A percentile compares a stretch with the other conserved stretches of the same genome.
These are phyloP conservation scores for Leptogaster cylindrica DNA, from an alignment of 2,888 invertebrate genomes.

Conservation along the genomic window DNA sequence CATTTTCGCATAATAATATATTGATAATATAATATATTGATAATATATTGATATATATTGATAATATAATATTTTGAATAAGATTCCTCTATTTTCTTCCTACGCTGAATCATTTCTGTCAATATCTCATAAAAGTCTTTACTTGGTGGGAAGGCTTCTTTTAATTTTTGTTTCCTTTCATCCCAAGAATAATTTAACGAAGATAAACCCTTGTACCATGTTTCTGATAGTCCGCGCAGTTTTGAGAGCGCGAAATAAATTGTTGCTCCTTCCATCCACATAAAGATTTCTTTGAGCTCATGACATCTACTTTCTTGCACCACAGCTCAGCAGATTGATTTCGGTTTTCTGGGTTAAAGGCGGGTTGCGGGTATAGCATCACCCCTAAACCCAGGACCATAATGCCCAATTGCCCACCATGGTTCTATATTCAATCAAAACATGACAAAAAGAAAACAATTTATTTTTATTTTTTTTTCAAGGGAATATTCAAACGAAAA, in stretches of 20 bases:
- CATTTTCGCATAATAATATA: slow-evolving; percentile 19
- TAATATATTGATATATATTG: too few relatives aligned
- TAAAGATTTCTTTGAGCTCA: slow-evolving; percentile 22
- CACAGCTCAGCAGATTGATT: slow-evolving; percentile 28
- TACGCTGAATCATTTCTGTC: slow-evolving; percentile 4
- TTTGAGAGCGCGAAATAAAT: slow-evolving; percentile 40
- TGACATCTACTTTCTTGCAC: slow-evolving; percentile 32
- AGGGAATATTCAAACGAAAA: too few relatives aligned
- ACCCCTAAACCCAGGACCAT: not conserved
- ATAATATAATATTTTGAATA: slow-evolving; percentile 30
- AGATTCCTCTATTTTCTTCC: slow-evolving; percentile 16
- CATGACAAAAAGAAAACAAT: too few relatives aligned
- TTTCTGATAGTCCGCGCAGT: slow-evolving; percentile 17
- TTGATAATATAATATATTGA: too few relatives aligned
- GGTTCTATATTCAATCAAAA: too few relatives aligned
- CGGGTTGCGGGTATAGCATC: slow-evolving; percentile 35
- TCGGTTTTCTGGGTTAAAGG: slow-evolving; percentile 33
- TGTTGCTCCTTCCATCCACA: slow-evolving; percentile 30
- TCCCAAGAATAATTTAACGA: too few relatives aligned
- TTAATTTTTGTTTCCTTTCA: slow-evolving; percentile 12
- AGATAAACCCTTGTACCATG: slow-evolving; percentile 39
- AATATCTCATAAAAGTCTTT: slow-evolving; percentile 11
- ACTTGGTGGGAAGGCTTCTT: slow-evolving; percentile 12
- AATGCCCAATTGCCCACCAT: too few relatives aligned
- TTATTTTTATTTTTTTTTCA: too few relatives aligned